These are phyloP conservation scores for Drosophila conformis DNA, from an alignment of 2,888 invertebrate genomes.

Conservation along the genomic window DNA sequence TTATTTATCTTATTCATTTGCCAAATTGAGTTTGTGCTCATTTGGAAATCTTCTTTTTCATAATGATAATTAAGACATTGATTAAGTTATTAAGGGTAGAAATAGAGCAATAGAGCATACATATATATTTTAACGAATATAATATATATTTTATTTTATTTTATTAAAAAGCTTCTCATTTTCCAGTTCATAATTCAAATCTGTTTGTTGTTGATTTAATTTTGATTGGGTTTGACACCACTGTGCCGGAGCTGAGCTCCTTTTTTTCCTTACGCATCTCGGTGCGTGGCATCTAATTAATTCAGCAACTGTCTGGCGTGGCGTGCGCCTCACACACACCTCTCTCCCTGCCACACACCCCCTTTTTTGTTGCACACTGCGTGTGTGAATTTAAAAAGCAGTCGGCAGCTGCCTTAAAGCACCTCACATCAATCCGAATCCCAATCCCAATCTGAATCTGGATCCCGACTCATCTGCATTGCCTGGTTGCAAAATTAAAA, in stretches of 20 bases:
- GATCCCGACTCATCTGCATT: constrained; percentile 19
- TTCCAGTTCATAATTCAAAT: background rate
- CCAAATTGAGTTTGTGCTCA: too few relatives aligned
- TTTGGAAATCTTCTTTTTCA: background rate
- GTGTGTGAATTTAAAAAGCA: constrained; percentile 78
- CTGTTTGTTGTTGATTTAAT: background rate
- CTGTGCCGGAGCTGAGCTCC: constrained; percentile 43
- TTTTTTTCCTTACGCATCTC: constrained; percentile 52
- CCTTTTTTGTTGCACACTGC: constrained; percentile 51
- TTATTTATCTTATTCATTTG: too few relatives aligned
- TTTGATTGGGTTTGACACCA: constrained; percentile 13
- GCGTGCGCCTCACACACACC: constrained; percentile 14
- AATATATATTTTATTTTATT: background rate
- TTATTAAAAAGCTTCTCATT: background rate
- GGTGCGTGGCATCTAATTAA: constrained; percentile 82
- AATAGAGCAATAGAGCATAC: too few relatives aligned
- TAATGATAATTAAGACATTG: too few relatives aligned
- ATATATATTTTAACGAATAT: too few relatives aligned
- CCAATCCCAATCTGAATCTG: constrained; percentile 9
- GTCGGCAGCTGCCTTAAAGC: constrained; percentile 67
- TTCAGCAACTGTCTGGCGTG: constrained; percentile 67
- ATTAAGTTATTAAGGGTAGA: too few relatives aligned
- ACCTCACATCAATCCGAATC: constrained; percentile 11
- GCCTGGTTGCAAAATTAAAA: constrained; percentile 70
- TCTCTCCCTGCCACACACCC: constrained; percentile 1